A percentile compares a stretch with the other conserved stretches of the same genome.
Conservation (phyloP, 1,140 invertebrate genomes). For the Formica exsecta region DNA sequence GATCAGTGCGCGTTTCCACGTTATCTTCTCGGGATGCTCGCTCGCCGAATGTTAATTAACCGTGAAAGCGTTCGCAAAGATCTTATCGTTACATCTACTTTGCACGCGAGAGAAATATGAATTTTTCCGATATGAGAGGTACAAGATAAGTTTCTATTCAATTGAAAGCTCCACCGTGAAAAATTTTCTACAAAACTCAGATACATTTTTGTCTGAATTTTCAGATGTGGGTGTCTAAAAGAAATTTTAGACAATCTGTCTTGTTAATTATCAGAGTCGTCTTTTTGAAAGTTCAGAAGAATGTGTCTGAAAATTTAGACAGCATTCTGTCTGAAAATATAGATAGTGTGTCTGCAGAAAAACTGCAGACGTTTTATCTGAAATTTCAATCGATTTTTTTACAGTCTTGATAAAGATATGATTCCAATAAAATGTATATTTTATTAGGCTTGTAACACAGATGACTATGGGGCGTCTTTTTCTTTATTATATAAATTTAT, state of each 20-base stretch:
- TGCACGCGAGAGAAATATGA: neutral
- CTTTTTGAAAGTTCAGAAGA: too few species aligned
- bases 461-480: neutral
- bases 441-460: neutral
- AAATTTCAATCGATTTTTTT: too few species aligned
- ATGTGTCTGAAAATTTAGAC: too few species aligned
- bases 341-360: too few species aligned
- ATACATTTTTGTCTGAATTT: too few species aligned
- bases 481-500: neutral
- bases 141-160: neutral
- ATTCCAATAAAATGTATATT: neutral
- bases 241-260: too few species aligned
- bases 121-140: neutral
- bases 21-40: conserved; percentile 59
- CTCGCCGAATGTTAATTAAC: conserved; percentile 56
- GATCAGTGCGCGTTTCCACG: conserved; percentile 52
- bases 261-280: too few species aligned
- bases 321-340: too few species aligned
- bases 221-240: too few species aligned
- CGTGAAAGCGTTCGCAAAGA: conserved; percentile 58
- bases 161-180: neutral
- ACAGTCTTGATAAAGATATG: neutral
- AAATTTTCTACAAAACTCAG: too few species aligned
- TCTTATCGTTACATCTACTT: conserved; percentile 15
- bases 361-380: too few species aligned